These are phyloP conservation scores for Drosophila pandora DNA, from an alignment of 1,140 invertebrate genomes.

Conservation along the genomic window DNA sequence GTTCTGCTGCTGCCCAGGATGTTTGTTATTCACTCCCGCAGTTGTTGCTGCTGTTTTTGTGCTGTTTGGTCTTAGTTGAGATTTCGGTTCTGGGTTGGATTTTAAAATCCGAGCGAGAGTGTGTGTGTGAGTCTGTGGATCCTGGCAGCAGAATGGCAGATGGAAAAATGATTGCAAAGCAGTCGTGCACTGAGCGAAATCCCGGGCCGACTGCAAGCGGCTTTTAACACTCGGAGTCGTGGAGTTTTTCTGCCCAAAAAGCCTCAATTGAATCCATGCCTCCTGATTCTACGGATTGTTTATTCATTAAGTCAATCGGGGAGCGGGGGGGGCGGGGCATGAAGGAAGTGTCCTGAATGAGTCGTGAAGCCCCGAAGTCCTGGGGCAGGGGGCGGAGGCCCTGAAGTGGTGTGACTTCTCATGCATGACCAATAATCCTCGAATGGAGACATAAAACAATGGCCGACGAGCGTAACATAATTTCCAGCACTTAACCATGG, in stretches of 20 bases:
- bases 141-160: slow-evolving; percentile 23
- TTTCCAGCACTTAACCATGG: slow-evolving; percentile 65
- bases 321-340: not conserved
- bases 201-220: too few relatives aligned
- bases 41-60: slow-evolving; percentile 6
- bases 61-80: slow-evolving; percentile 18
- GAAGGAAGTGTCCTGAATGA: too few relatives aligned
- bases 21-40: slow-evolving; percentile 3
- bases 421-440: slow-evolving; percentile 51
- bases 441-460: slow-evolving; percentile 67
- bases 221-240: too few relatives aligned
- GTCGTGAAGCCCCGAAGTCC: not conserved
- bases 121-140: slow-evolving; percentile 5
- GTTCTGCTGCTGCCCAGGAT: not conserved
- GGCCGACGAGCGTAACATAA: slow-evolving; percentile 54
- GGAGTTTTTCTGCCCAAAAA: not conserved
- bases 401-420: slow-evolving; percentile 23
- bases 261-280: not conserved
- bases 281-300: slow-evolving; percentile 4
- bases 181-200: slow-evolving; percentile 2
- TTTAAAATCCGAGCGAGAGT: slow-evolving; percentile 33
- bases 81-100: slow-evolving; percentile 21
- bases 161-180: slow-evolving; percentile 52
- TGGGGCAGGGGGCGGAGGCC: not conserved
- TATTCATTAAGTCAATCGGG: slow-evolving; percentile 39